Base-by-base conservation (phyloP, 2,113 vertebrate genomes). In the Microcebus jonahi region DNA sequence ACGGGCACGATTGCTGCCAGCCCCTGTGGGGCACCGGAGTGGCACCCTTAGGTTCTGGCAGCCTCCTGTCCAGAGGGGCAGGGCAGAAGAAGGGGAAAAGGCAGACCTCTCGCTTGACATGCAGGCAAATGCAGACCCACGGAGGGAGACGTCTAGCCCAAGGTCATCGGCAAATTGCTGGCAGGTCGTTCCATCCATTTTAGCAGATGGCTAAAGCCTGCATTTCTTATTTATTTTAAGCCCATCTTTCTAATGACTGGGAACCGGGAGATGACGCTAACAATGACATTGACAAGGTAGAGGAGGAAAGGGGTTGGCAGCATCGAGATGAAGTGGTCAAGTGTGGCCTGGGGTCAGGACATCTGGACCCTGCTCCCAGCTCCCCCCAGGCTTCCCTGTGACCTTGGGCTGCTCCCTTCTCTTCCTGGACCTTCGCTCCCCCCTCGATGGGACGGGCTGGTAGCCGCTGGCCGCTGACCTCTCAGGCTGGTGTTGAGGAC, bases 311-410 rank as follows among this genome's bases (percentile, higher is more conserved):
- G 14, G 34, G 23, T 18, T 2, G 45, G 63, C 29, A 4, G 36
- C 4, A 1, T 1, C 0, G 34, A 80, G 81, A 17, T 0, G 0
- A 53, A 27, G 42, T 10, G 11, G 31, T 0, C 0, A 3, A 10
- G 15, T 0, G 1, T 0, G 13, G 3, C 6, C 45, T 17, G 65
- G 65, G n/a, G 21, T 34, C 61, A n/a, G 79, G 27, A 39, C 4
- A 0, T 48, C 27, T 3, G 20, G 29, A 23, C 61, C 25, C 42
- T 8, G n/a, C 10, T 2, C 36, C 18, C 0, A 1, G 5, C 15
- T 9, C 45, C 9, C 20, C 20, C 91, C 91, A 0, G 2, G 36
- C 80, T 75, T n/a, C 71, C 36, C 2, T 1, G 8, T 0, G n/a
- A 14, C 61, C 89, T 36, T 4, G 68, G 84, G 15, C 6, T 0